Base-by-base conservation (phyloP, 2,797 vertebrate species). In the Pampus argenteus region DNA sequence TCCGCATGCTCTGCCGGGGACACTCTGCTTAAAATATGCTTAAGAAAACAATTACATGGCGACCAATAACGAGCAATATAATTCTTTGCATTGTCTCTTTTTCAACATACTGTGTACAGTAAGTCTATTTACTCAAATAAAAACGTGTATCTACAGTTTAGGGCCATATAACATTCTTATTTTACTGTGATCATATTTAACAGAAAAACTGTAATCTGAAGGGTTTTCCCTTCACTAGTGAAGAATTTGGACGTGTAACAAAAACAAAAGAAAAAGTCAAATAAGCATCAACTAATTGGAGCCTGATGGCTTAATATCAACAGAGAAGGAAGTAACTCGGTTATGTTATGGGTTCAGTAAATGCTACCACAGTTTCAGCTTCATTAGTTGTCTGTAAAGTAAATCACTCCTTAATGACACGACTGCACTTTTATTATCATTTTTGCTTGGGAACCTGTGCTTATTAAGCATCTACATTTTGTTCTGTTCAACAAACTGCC, bases 1-100 rank as follows among this genome's bases (percentile, higher is more conserved):
- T 45, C 48, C 40, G 45, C 25, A 48, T 0, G 1, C n/a, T 23
- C 34, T 72, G 59, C 69, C 0, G 2, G 51, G 40, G 71, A 84
- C n/a, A 73, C 55, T 0, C 2, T 31, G 59, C 67, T 52, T 58
- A 48, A 58, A 67, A 73, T 45, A 20, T 0, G 8, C 23, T 64
- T 11, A 71, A 42, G 51, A 47, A 69, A 79, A 58, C 57, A 49
- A 55, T 64, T 59, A 56, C 25, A 31, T 2, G 2, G 9, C 40
- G 55, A 50, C 38, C 47, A 49, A 45, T 66, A 45, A 50, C 54
- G 42, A 40, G 38, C 3, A 36, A 17, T 4, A 25, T 22, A 54
- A 2, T 25, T 9, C 3, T 73, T 76, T 78, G 15, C 34, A 70
- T 47, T 45, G 17, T 23, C 13, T 26, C 3, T 8, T 52, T 63